A percentile compares a stretch with the other conserved stretches of the same genome.
Evolutionary conservation across 2,113 vertebrate genomes (phyloP).

Genomic region (Corydoras sp.): DNA sequence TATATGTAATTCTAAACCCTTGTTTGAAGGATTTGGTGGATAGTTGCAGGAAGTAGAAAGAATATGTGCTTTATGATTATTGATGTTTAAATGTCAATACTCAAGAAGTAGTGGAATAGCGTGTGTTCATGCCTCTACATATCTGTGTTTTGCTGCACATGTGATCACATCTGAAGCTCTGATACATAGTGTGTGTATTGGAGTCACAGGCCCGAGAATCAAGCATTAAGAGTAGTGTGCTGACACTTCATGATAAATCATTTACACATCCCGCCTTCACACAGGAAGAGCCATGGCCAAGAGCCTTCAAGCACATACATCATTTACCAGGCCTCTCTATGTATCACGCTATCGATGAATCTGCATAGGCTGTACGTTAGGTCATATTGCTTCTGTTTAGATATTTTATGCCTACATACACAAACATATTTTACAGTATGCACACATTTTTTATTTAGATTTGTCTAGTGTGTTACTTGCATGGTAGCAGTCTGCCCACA

Average conservation of each 20-base stretch:
- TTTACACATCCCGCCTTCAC: slow-evolving; percentile 33
- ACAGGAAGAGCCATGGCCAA: slow-evolving; percentile 16
- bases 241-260: slow-evolving; percentile 34
- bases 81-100: background rate
- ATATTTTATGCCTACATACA: slow-evolving; percentile 9
- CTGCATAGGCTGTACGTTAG: slow-evolving; percentile 10
- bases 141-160: slow-evolving; percentile 3
- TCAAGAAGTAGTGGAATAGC: background rate
- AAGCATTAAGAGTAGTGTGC: slow-evolving; percentile 26
- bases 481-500: slow-evolving; percentile 20
- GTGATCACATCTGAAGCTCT: slow-evolving; percentile 6
- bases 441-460: background rate
- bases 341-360: background rate
- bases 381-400: slow-evolving; percentile 7
- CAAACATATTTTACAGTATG: background rate
- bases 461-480: slow-evolving; percentile 14
- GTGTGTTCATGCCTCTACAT: background rate
- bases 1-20: slow-evolving; percentile 1
- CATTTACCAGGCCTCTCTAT: slow-evolving; percentile 30
- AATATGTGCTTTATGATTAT: background rate
- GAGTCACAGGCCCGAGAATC: slow-evolving; percentile 22
- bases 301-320: slow-evolving; percentile 31
- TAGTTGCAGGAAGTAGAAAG: background rate
- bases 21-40: no score
- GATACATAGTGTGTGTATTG: slow-evolving; percentile 21